Base-by-base conservation (phyloP, 2,797 vertebrate genomes). In the Poecilia wingei region DNA sequence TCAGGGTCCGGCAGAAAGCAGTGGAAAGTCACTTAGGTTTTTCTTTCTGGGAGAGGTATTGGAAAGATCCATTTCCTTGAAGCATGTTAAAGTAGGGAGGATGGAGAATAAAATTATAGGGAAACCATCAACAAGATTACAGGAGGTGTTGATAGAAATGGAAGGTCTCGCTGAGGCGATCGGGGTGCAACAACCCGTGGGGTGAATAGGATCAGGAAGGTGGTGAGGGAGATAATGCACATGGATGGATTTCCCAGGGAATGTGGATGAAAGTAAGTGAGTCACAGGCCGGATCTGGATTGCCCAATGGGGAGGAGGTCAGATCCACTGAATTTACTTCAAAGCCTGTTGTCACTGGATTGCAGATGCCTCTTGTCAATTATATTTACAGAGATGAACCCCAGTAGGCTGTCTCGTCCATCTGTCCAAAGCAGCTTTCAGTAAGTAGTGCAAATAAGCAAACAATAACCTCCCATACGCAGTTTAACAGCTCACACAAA, bases 11-110 rank as follows among this genome's bases (percentile, higher is more conserved):
- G 93, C 89, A 95, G 87, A 95, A 95, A 94, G 95, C 89, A 97
- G 96, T 97, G 97, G 97, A 97, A 97, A 97, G 96, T 97, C 95
- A 89, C 97, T 97, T 97, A 96, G 93, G 86, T 83, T 86, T 83
- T 88, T 91, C 39, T 68, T 74, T 72, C 39, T 74, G 81, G 91
- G 87, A 92, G 90, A 92, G 86, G 89, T 91, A 95, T 95, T 75
- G 92, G 93, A 95, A 93, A 95, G 92, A 93, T 84, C 82, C 80
- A 8, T 82, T 91, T 84, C 75, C 80, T 75, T 87, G 78, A 87
- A 94, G 90, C 76, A 72, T 82, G 89, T 85, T 89, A 87, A 82
- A 90, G 75, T 72, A 78, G 74, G 59, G 77, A 43, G 69, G 82
- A 90, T 51, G 79, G 76, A 88, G 88, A 86, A 82, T 81, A 87